Evolutionary conservation across 2,888 invertebrate genomes (phyloP).

Genomic region (Eupeodes luniger): DNA sequence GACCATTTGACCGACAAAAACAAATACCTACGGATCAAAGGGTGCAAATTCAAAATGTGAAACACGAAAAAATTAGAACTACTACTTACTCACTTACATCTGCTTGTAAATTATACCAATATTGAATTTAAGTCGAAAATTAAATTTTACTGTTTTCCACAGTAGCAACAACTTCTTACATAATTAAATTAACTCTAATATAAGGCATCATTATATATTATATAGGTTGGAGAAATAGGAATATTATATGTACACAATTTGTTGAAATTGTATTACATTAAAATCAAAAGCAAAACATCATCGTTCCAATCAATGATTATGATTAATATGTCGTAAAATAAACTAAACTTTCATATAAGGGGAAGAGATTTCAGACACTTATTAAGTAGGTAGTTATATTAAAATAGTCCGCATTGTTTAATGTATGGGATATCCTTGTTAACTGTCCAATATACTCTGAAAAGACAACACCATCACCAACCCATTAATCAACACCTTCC

Average conservation of each 20-base stretch:
- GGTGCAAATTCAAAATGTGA: no score
- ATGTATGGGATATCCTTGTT: not conserved
- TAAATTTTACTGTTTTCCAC: no score
- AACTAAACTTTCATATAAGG: not conserved
- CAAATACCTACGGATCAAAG: no score
- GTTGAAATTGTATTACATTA: conserved; percentile 9
- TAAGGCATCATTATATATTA: no score
- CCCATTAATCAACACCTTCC: conserved; percentile 59
- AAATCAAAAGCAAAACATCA: conserved; percentile 18
- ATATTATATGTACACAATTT: conserved; percentile 5
- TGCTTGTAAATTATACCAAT: no score
- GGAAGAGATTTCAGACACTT: not conserved
- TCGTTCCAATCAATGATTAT: not conserved
- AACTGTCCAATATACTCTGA: not conserved
- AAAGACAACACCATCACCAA: conserved; percentile 1
- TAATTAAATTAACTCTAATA: not conserved
- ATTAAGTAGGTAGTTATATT: not conserved
- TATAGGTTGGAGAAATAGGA: not conserved
- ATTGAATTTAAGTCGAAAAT: no score
- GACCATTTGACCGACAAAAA: no score
- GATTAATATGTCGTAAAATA: conserved; percentile 9
- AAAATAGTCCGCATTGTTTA: conserved; percentile 4
- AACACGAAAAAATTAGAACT: no score
- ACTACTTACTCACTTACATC: no score
- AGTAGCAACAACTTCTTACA: not conserved